phyloP scores from a whole-genome alignment of 2,113 vertebrate genomes.

The Pterocles burchelli region DNA sequence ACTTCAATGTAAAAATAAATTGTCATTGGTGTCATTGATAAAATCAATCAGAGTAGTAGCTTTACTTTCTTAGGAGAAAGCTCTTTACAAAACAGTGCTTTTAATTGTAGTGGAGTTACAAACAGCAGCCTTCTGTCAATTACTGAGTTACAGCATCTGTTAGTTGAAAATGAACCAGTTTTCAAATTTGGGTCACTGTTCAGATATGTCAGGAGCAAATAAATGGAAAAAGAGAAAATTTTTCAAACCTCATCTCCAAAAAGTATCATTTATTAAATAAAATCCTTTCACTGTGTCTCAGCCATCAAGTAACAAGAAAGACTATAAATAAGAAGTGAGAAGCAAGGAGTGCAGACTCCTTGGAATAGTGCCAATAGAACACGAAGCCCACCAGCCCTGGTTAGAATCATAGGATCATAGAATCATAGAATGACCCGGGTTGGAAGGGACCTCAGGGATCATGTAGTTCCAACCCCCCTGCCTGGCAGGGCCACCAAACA shows the following conservation, averaged over 20 bases:
- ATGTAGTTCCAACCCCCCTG: too few relatives aligned
- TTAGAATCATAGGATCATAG: too few relatives aligned
- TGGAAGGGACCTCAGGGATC: too few relatives aligned
- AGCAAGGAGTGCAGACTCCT: not conserved
- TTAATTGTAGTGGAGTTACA: slow-evolving; percentile 8
- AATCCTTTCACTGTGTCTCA: not conserved
- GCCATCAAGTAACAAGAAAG: not conserved
- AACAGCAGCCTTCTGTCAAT: not conserved
- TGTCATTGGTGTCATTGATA: not conserved
- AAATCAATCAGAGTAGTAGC: not conserved
- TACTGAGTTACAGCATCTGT: not conserved
- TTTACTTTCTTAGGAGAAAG: not conserved
- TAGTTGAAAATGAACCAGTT: not conserved
- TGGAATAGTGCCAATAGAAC: too few relatives aligned
- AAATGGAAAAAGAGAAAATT: not conserved
- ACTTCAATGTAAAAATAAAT: not conserved
- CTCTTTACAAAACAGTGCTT: not conserved
- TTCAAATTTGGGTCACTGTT: not conserved
- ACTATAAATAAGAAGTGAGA: slow-evolving; percentile 11
- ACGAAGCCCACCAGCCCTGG: too few relatives aligned
- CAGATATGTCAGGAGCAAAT: not conserved
- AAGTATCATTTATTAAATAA: not conserved
- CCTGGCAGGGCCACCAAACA: too few relatives aligned
- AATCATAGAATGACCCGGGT: too few relatives aligned
- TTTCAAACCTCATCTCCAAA: not conserved